Evolutionary conservation across 2,113 vertebrate genomes (phyloP).

Genomic region (Hydropotes inermis): DNA sequence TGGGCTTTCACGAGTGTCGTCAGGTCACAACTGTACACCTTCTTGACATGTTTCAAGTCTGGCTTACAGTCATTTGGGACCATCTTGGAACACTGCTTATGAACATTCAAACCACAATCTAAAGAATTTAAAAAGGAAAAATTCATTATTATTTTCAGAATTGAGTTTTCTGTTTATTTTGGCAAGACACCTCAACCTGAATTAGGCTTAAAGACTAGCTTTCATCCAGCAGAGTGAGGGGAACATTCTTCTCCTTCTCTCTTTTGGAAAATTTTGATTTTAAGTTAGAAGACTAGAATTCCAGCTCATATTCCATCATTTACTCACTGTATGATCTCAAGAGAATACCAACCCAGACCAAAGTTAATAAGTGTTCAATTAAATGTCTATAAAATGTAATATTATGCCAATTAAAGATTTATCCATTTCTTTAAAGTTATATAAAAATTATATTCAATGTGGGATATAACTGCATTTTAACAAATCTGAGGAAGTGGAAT

Average conservation of each 20-base stretch:
- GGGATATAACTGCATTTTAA: neutral
- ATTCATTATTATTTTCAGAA: neutral
- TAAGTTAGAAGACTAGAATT: neutral
- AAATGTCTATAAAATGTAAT: neutral
- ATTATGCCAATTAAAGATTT: neutral
- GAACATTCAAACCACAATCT: conserved; percentile 98
- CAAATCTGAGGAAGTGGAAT: neutral
- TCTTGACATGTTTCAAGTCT: conserved; percentile 91
- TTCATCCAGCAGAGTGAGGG: neutral
- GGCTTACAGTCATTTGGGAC: conserved; percentile 98
- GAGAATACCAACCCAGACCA: neutral
- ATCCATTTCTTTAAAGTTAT: neutral
- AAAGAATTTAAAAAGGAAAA: conserved; percentile 36
- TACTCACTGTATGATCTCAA: neutral
- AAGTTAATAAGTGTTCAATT: neutral
- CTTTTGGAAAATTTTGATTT: neutral
- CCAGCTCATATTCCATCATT: neutral
- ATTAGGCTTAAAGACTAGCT: neutral
- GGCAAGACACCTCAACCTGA: neutral
- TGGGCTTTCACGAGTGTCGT: conserved; percentile 98
- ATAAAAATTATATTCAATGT: conserved; percentile 1
- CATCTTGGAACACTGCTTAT: conserved; percentile 98
- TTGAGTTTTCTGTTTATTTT: conserved; percentile 18
- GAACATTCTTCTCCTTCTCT: neutral
- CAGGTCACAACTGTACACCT: conserved; percentile 96